Base-by-base conservation (phyloP, 2,113 vertebrate species). In the Phylloscopus trochilus region DNA sequence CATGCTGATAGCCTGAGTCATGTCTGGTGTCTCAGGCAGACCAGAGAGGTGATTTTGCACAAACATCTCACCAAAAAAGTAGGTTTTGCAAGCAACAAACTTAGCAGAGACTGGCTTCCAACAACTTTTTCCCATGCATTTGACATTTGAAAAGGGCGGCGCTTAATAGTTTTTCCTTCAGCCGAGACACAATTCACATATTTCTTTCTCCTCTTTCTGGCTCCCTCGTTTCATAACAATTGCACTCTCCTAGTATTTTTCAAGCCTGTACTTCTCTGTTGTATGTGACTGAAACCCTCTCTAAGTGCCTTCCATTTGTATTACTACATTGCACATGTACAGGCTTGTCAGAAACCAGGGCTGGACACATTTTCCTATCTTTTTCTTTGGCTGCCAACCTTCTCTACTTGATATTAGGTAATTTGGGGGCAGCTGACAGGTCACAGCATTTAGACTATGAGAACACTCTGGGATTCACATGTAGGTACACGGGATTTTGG, bases 1-100 rank as follows among this genome's bases (percentile, higher is more conserved):
- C 13, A 1, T 90, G 82, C 92, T 90, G 81, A 93, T 67, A 64
- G 67, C 47, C 86, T 91, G 93, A 97, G 83, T 95, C 96, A 95
- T 14, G 58, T 90, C 95, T 96, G 87, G 73, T 77, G 80, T 77
- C 86, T 64, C 47, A 90, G 85, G 43, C 89, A 6, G 9, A 68
- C 44, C 85, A 95, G 78, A 2, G 10, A 96, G 81, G 79, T 73
- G 75, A 90, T 94, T 93, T 85, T 92, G 64, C 52, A 89, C 80
- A 86, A 96, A 74, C 55, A 64, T 68, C 73, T 78, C 72, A 86
- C 86, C 39, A 67, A 85, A 90, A 90, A 84, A 70, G 72, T 59
- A 87, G 76, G 83, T 81, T 79, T 78, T 87, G 44, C 2, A 1
- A 93, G 76, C 22, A 66, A 47, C 56, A 89, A 75, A 26, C 46